Conservation (phyloP, 2,888 invertebrate genomes). For the Ferrisia virgata region DNA sequence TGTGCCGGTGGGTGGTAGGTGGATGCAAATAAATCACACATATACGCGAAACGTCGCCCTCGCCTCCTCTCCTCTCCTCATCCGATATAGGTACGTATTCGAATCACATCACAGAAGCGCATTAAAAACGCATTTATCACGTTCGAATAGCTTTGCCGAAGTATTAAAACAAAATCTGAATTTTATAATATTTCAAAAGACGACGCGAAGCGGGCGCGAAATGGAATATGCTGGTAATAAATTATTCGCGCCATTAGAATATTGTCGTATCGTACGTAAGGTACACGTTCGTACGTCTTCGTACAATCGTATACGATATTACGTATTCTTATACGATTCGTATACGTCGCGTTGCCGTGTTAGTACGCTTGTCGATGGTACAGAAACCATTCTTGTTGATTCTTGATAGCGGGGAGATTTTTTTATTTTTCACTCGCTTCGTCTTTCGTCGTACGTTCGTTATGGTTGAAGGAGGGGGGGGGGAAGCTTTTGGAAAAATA, state of each 20-base stretch:
- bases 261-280: neutral
- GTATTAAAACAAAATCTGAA: conserved; percentile 30
- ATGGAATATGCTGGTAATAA: conserved; percentile 9
- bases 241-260: conserved; percentile 19
- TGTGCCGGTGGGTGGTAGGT: neutral
- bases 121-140: conserved; percentile 32
- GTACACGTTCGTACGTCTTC: no score
- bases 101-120: conserved; percentile 15
- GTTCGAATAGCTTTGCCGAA: conserved; percentile 11
- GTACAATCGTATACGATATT: no score
- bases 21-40: conserved; percentile 8
- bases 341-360: no score
- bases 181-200: conserved; percentile 2
- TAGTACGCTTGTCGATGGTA: no score
- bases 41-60: neutral
- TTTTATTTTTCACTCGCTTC: no score
- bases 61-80: no score
- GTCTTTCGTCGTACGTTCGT: no score
- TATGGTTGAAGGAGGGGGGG: no score
- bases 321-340: neutral
- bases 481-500: no score
- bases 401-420: no score
- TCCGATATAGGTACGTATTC: neutral
- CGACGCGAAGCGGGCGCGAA: neutral
- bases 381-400: no score